These are phyloP conservation scores for Sebastes dallii DNA, from an alignment of 2,797 vertebrate genomes.

Conservation along the genomic window DNA sequence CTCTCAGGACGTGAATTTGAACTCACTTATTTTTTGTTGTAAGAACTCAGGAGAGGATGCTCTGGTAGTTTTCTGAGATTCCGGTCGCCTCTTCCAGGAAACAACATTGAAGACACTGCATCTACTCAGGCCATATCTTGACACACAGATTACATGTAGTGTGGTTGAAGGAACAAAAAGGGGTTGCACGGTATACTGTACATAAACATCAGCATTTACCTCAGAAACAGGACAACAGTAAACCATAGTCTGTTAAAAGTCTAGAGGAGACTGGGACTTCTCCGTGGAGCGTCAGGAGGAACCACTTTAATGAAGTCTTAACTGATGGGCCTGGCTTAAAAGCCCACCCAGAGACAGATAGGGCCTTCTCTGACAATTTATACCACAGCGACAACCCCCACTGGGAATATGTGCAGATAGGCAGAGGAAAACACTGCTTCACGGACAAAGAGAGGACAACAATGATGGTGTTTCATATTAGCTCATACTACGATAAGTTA, in stretches of 20 bases:
- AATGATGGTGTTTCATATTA: slow-evolving; percentile 22
- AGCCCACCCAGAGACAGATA: slow-evolving; percentile 80
- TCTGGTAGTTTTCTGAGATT: slow-evolving; percentile 11
- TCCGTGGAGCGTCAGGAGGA: slow-evolving; percentile 64
- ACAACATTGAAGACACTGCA: slow-evolving; percentile 42
- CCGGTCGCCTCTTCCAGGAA: slow-evolving; percentile 37
- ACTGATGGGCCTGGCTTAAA: slow-evolving; percentile 83
- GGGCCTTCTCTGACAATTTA: slow-evolving; percentile 73
- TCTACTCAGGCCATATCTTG: slow-evolving; percentile 69
- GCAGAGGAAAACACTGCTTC: slow-evolving; percentile 32
- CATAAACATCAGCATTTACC: slow-evolving; percentile 75
- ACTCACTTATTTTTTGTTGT: not conserved
- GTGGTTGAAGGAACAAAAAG: slow-evolving; percentile 36
- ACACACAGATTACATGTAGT: slow-evolving; percentile 66
- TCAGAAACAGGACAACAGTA: slow-evolving; percentile 73
- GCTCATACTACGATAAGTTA: slow-evolving; percentile 17
- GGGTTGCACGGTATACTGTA: slow-evolving; percentile 35
- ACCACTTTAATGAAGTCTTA: slow-evolving; percentile 81
- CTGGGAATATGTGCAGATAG: slow-evolving; percentile 32
- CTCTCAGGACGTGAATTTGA: not conserved
- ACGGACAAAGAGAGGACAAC: slow-evolving; percentile 39
- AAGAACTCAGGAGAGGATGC: slow-evolving; percentile 1
- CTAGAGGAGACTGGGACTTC: slow-evolving; percentile 54
- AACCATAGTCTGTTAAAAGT: slow-evolving; percentile 72
- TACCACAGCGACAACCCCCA: slow-evolving; percentile 61